Evolutionary conservation across 2,888 invertebrate genomes (phyloP).

Genomic region (Lasioglossum zephyrum): DNA sequence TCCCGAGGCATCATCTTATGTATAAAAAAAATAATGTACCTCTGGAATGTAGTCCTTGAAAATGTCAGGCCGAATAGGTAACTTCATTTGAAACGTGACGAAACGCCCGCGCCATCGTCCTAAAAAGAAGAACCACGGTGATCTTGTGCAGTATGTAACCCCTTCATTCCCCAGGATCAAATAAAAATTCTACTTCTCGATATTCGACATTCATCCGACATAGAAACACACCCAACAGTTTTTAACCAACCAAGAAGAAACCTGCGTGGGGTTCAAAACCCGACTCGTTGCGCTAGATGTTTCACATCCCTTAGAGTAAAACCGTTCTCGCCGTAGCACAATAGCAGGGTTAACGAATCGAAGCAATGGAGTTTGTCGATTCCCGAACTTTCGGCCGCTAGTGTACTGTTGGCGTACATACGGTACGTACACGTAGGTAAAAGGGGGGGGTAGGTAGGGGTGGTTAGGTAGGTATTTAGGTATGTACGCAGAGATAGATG

Average conservation of each 20-base stretch:
- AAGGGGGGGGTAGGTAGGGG: slow-evolving; percentile 5
- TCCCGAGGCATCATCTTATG: too few relatives aligned
- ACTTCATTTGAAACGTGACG: too few relatives aligned
- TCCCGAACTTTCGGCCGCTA: background rate
- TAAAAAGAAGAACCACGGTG: background rate
- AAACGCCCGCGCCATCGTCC: too few relatives aligned
- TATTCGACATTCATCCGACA: background rate
- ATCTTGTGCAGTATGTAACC: background rate
- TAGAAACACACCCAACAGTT: background rate
- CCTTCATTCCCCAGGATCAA: too few relatives aligned
- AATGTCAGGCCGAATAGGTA: too few relatives aligned
- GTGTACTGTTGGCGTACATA: slow-evolving; percentile 5
- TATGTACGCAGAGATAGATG: slow-evolving; percentile 61
- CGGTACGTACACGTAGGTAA: slow-evolving; percentile 15
- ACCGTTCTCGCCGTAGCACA: background rate
- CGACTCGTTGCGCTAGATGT: background rate
- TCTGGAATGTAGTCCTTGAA: too few relatives aligned
- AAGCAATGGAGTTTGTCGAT: background rate
- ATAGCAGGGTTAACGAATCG: background rate
- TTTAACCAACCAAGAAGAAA: background rate
- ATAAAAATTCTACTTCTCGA: too few relatives aligned
- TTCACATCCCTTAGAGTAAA: background rate
- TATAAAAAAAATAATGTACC: too few relatives aligned
- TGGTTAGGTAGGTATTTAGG: slow-evolving; percentile 28
- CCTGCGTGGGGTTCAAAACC: background rate